Conservation (phyloP, 2,888 invertebrate genomes). For the Limenitis camilla region DNA sequence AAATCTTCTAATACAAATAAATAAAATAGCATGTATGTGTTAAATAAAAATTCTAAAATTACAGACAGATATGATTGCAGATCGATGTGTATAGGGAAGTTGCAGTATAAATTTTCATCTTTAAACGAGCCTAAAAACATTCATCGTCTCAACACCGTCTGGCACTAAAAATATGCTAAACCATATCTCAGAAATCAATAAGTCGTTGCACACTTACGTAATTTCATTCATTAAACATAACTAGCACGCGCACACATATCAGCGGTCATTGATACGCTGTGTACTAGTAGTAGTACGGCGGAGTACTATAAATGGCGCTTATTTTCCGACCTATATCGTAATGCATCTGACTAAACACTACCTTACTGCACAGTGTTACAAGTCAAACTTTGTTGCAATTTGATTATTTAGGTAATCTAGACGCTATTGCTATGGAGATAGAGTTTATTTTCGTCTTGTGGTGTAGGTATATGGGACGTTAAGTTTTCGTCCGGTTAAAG, state of each 20-base stretch:
- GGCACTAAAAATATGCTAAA: slow-evolving; percentile 26
- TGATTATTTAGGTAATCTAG: slow-evolving; percentile 16
- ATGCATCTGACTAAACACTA: slow-evolving; percentile 27
- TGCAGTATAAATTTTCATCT: no score
- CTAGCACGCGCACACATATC: slow-evolving; percentile 33
- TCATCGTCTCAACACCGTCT: slow-evolving; percentile 17
- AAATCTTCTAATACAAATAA: no score
- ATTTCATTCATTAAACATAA: slow-evolving; percentile 57
- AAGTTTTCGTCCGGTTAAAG: slow-evolving; percentile 26
- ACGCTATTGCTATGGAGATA: slow-evolving; percentile 24
- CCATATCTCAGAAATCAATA: slow-evolving; percentile 53
- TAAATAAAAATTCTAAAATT: no score
- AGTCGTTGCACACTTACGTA: slow-evolving; percentile 43
- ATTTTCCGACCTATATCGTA: slow-evolving; percentile 60
- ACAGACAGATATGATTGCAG: no score
- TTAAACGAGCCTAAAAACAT: background rate
- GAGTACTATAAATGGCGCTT: slow-evolving; percentile 67
- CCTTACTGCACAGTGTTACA: slow-evolving; percentile 27
- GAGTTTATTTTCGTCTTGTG: slow-evolving; percentile 27
- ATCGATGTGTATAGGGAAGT: no score
- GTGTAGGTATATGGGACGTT: slow-evolving; percentile 28
- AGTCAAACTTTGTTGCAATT: slow-evolving; percentile 14
- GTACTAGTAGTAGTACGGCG: slow-evolving; percentile 64
- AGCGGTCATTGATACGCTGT: slow-evolving; percentile 34
- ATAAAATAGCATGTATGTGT: no score